phyloP scores from a whole-genome alignment of 64 coral and sea anemone genomes.

The Pocillopora verrucosa region DNA sequence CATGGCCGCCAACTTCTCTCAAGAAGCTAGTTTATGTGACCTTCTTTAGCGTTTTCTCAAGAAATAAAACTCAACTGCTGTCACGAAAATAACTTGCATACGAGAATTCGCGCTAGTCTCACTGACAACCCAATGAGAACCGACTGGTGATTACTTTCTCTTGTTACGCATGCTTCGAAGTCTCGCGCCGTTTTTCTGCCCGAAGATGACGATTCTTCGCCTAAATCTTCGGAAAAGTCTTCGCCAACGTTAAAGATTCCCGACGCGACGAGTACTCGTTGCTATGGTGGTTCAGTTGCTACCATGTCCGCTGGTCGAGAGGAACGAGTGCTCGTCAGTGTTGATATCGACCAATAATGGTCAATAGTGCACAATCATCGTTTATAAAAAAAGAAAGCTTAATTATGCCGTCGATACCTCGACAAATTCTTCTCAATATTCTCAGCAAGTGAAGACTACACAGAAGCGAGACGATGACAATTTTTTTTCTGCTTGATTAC shows the following conservation, averaged over 20 bases:
- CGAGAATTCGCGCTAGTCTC: background rate
- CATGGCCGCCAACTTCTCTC: background rate
- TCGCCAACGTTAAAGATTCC: background rate
- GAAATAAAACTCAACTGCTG: background rate
- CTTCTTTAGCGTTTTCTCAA: background rate
- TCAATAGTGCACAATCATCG: background rate
- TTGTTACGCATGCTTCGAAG: conserved; percentile 13
- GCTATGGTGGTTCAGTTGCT: background rate
- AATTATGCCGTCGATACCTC: no score
- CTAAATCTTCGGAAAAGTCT: background rate
- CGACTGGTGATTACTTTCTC: background rate
- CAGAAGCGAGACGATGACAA: no score
- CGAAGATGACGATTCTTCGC: conserved; percentile 33
- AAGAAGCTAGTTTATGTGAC: background rate
- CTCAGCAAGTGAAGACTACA: no score
- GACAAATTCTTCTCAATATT: no score
- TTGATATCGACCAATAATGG: no score
- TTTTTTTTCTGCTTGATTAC: no score
- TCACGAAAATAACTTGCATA: no score
- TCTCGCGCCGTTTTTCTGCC: conserved; percentile 14
- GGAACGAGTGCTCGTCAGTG: background rate
- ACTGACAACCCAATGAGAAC: background rate
- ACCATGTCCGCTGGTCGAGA: background rate
- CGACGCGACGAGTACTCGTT: background rate
- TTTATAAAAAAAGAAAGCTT: background rate